Base-by-base conservation (phyloP, 64 coral and sea anemone genomes). In the Porites australiensis region DNA sequence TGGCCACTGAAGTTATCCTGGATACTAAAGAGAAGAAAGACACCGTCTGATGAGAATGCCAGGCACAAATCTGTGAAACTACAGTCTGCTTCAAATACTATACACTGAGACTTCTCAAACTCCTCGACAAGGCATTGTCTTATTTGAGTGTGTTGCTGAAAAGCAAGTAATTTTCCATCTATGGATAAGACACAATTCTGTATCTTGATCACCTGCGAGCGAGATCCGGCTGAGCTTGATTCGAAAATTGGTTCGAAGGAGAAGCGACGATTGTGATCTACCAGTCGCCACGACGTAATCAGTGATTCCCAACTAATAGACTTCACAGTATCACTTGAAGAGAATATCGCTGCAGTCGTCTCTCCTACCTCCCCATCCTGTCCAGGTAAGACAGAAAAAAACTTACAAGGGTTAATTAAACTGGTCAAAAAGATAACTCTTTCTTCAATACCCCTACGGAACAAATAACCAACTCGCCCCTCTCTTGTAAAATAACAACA, bases 21-120 rank as follows among this genome's bases (percentile, higher is more conserved):
- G 57, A 82, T 43, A 13, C 79, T 64, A 46, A 44, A 82, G 11
- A 82, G 79, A 45, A 82, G 58, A 45, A 64, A 60, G 15, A 59
- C 5, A 43, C 79, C 44, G 79, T 82, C 58, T 0, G 43, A 1
- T 47, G 79, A 82, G 65, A 82, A 82, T 27, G 57, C 16, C 5
- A 81, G 5, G 44, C 8, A 44, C 3, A 58, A 61, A 13, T 37
- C 27, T 37, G 27, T 37, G 27, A 37, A 37, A 37, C 27, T 37
- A 37, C 0, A 37, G 27, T 37, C 27, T 37, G 27, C 27, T 37
- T 37, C 27, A 37, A 37, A 37, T 37, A 81, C 27, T 2, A 5
- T 13, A 58, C 21, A 44, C 20, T 61, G 3, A n/a, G 1, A 13
- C 0, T 81, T 23, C 14, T 43, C 55, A 44, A 23, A 12, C 45